Evolutionary conservation across 1,140 invertebrate species (phyloP), one percentile per base, ranked within the genome.

Genomic region (Bombus balteatus): DNA sequence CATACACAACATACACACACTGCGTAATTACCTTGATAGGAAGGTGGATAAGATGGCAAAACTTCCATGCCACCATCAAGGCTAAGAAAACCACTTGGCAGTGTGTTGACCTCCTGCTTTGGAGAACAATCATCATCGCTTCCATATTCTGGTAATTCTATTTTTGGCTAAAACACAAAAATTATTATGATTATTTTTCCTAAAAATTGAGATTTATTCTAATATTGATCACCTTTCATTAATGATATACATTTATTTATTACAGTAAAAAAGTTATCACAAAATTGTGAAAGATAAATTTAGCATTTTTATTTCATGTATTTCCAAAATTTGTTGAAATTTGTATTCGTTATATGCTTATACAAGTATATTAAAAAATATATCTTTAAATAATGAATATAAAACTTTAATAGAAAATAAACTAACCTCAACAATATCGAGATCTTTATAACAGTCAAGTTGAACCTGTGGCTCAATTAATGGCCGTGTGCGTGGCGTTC

Each of bases 101-200:
- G 87, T 79, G 94, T 89, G 87, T 95, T 95, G 77, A 95, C 93
- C 90, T 95, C 94, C 83, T 91, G 95, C 88, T 95, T 95, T 62
- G 94, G 93, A 76, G 93, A 92, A 89, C 93, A 95, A 92, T 96
- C 95, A 75, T 95, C 95, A 88, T 96, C 96, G 91, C 96, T 96
- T 88, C 95, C 94, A 94, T 96, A 96, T 89, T 96, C 96, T 78
- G 96, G 96, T 91, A 96, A 93, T 93, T 96, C 96, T 87, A 96
- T 85, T 95, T 96, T 96, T 89, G 96, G 96, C 94, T 95, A 43
- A 93, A 94, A 83, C 47, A 79, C 5, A 68, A 53, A 76, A 47
- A 70, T 76, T 47, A 83, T 77, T 32, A 22, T 53, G 32, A 85
- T 68, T 78, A 3, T 47, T n/a, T 15, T 43, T 68, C 2, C 34